phyloP scores from a whole-genome alignment of 1,140 invertebrate species.

The Sarcophaga bullata region DNA sequence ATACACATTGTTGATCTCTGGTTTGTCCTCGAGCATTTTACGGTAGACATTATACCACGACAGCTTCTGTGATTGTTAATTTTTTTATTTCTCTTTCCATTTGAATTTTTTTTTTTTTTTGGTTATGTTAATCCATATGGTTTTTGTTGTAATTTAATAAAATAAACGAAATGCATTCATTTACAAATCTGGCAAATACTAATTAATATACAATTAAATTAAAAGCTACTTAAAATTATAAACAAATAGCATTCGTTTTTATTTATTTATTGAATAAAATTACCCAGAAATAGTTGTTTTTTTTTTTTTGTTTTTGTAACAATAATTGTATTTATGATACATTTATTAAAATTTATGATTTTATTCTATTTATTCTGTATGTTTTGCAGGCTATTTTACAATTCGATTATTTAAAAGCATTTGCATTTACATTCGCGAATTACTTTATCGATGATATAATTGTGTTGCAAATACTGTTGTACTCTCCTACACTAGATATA shows the following conservation, averaged over 20 bases:
- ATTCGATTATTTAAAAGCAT: neutral
- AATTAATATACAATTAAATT: neutral
- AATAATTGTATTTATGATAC: neutral
- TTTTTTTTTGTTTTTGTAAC: neutral
- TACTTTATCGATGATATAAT: neutral
- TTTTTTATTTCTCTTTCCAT: too few relatives aligned
- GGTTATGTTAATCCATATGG: too few relatives aligned
- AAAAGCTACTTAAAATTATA: neutral
- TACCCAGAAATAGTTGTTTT: neutral
- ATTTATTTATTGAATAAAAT: neutral
- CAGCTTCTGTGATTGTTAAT: too few relatives aligned
- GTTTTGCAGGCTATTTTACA: neutral
- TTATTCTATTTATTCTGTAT: neutral
- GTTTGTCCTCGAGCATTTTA: too few relatives aligned
- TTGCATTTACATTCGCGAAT: neutral
- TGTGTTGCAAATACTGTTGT: neutral
- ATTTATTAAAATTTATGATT: neutral
- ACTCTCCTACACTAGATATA: neutral
- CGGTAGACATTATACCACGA: too few relatives aligned
- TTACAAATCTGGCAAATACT: too few relatives aligned
- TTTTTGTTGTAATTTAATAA: too few relatives aligned
- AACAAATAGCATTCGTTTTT: neutral
- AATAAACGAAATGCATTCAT: too few relatives aligned
- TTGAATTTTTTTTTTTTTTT: too few relatives aligned
- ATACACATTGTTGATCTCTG: too few relatives aligned